Evolutionary conservation across 2,888 invertebrate genomes (phyloP).

Genomic region (Carcina quercana): DNA sequence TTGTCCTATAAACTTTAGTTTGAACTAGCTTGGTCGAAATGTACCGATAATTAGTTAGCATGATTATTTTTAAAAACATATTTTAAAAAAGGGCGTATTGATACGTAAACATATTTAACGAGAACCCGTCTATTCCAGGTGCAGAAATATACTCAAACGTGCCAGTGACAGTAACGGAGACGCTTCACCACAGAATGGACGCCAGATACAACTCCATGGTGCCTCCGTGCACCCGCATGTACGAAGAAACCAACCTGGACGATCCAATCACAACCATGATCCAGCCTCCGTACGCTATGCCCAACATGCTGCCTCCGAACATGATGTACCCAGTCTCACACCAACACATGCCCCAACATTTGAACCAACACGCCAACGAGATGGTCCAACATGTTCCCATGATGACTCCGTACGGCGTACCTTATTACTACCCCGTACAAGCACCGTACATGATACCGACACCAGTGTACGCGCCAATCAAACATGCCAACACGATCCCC

Average conservation of each 20-base stretch:
- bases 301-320: constrained; percentile 29
- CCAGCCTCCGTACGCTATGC: constrained; percentile 34
- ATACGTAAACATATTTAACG: too few relatives aligned
- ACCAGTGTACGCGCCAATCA: constrained; percentile 57
- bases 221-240: constrained; percentile 31
- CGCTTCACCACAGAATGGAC: constrained; percentile 27
- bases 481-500: constrained; percentile 59
- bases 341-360: constrained; percentile 28
- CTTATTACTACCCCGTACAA: constrained; percentile 63
- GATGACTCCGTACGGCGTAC: constrained; percentile 55
- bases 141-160: constrained; percentile 61
- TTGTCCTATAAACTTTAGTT: too few relatives aligned
- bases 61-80: too few relatives aligned
- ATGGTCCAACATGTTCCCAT: constrained; percentile 27
- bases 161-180: constrained; percentile 33
- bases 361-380: too few relatives aligned
- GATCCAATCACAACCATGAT: constrained; percentile 32
- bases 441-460: constrained; percentile 64
- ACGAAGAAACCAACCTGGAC: constrained; percentile 30
- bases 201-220: constrained; percentile 26
- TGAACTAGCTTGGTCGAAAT: too few relatives aligned
- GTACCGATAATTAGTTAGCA: too few relatives aligned
- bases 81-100: too few relatives aligned
- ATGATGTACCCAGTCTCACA: constrained; percentile 40
- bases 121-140: constrained; percentile 39